Percentiles rank a stretch among this genome's conserved stretches.
phyloP scores from a whole-genome alignment of 1,140 invertebrate genomes.

The Popillia japonica region DNA sequence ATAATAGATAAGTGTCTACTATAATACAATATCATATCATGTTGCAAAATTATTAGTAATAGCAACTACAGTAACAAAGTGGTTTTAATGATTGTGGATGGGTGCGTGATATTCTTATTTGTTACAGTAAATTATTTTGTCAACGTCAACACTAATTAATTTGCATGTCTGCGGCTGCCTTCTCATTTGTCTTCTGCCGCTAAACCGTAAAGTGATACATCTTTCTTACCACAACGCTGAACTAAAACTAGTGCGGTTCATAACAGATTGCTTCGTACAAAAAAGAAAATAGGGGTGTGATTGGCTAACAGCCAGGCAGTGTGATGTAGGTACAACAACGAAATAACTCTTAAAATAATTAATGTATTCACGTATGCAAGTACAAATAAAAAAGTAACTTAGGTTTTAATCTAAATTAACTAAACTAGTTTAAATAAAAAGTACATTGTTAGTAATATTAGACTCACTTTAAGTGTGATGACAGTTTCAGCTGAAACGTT shows the following conservation, averaged over 20 bases:
- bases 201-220: constrained; percentile 26
- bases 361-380: neutral
- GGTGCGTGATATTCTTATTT: neutral
- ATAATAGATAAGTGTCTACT: no score
- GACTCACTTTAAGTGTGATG: constrained; percentile 90
- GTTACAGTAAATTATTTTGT: constrained; percentile 18
- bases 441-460: constrained; percentile 24
- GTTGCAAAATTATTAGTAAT: no score
- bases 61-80: no score
- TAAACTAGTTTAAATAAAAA: constrained; percentile 17
- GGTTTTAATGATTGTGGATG: no score
- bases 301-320: neutral
- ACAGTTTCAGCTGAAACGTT: constrained; percentile 88
- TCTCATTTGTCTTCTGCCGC: constrained; percentile 9
- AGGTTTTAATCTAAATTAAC: neutral
- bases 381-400: neutral
- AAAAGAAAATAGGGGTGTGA: neutral
- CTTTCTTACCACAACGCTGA: constrained; percentile 23
- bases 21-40: no score
- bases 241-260: constrained; percentile 1
- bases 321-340: neutral
- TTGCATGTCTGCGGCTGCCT: neutral
- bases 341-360: neutral
- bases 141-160: neutral
- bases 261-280: neutral